These are phyloP conservation scores for Drosophila willistoni DNA, from an alignment of 1,140 invertebrate species.

Conservation along the genomic window DNA sequence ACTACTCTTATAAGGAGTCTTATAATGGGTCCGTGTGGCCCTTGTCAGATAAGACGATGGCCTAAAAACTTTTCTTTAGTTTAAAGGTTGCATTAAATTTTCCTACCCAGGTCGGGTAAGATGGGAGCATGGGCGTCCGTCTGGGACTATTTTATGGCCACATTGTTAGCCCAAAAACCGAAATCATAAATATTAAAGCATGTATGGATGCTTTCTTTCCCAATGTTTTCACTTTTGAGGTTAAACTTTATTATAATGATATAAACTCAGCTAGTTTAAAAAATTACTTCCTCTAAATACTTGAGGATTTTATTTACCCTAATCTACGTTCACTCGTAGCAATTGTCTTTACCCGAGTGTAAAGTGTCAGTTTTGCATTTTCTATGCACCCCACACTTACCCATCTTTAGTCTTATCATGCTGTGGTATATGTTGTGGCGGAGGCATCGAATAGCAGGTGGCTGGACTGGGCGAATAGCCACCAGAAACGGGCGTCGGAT, in stretches of 20 bases:
- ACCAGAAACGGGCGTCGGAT: constrained; percentile 86
- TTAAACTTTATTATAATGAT: not conserved
- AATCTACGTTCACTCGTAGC: not conserved
- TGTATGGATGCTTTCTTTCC: not conserved
- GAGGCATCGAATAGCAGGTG: constrained; percentile 93
- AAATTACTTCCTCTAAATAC: not conserved
- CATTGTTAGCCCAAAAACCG: constrained; percentile 45
- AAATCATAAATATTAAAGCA: constrained; percentile 77
- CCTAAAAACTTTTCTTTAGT: constrained; percentile 43
- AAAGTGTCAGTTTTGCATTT: not conserved
- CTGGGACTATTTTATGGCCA: constrained; percentile 59
- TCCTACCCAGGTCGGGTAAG: not conserved
- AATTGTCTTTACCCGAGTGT: not conserved
- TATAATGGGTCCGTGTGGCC: constrained; percentile 22
- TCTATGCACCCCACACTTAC: constrained; percentile 84
- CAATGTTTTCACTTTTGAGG: not conserved
- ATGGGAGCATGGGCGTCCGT: not conserved
- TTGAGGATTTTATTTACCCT: not conserved
- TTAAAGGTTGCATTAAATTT: constrained; percentile 65
- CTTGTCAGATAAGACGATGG: constrained; percentile 48
- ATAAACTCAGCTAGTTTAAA: not conserved
- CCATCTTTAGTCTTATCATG: constrained; percentile 91
- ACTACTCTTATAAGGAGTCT: constrained; percentile 23
- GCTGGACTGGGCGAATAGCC: constrained; percentile 88
- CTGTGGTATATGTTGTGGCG: constrained; percentile 89